Percentiles rank a stretch among this genome's conserved stretches.
phyloP scores from a whole-genome alignment of 2,888 invertebrate species.

The Neria commutata region DNA sequence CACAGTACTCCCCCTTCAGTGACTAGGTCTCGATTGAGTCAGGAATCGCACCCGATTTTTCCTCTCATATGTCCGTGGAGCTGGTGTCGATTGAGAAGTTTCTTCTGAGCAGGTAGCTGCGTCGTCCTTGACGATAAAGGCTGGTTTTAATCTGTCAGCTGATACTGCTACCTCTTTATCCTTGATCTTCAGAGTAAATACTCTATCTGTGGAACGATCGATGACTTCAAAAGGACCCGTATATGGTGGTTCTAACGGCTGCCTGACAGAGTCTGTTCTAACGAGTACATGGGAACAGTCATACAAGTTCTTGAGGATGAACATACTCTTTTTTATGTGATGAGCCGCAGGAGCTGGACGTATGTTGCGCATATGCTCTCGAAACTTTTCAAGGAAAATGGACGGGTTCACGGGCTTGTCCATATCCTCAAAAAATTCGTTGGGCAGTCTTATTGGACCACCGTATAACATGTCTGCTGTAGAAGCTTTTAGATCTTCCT shows the following conservation, averaged over 20 bases:
- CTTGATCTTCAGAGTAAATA: slow-evolving; percentile 1
- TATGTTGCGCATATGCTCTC: slow-evolving; percentile 22
- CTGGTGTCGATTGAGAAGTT: not conserved
- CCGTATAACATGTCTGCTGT: slow-evolving; percentile 50
- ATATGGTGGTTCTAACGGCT: slow-evolving; percentile 35
- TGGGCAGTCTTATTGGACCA: slow-evolving; percentile 38
- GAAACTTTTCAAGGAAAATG: slow-evolving; percentile 13
- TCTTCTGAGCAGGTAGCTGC: not conserved
- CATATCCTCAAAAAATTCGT: slow-evolving; percentile 31
- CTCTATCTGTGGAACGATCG: slow-evolving; percentile 12
- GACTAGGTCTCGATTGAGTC: slow-evolving; percentile 8
- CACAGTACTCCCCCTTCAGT: slow-evolving; percentile 9
- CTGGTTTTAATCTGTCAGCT: slow-evolving; percentile 4
- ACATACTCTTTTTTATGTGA: slow-evolving; percentile 16
- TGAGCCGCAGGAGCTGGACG: slow-evolving; percentile 22
- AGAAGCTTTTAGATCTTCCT: slow-evolving; percentile 44
- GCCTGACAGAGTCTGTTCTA: slow-evolving; percentile 15
- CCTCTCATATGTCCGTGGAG: slow-evolving; percentile 3
- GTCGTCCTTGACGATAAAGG: not conserved
- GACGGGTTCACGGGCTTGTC: slow-evolving; percentile 13
- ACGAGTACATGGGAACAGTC: slow-evolving; percentile 27
- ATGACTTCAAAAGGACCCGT: slow-evolving; percentile 35
- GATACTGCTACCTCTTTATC: not conserved
- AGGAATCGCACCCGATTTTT: not conserved
- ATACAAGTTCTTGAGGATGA: slow-evolving; percentile 22